Percentiles rank a stretch among this genome's conserved stretches.
Conservation (phyloP, 2,888 invertebrate species). For the Drosophila nigricruria region DNA sequence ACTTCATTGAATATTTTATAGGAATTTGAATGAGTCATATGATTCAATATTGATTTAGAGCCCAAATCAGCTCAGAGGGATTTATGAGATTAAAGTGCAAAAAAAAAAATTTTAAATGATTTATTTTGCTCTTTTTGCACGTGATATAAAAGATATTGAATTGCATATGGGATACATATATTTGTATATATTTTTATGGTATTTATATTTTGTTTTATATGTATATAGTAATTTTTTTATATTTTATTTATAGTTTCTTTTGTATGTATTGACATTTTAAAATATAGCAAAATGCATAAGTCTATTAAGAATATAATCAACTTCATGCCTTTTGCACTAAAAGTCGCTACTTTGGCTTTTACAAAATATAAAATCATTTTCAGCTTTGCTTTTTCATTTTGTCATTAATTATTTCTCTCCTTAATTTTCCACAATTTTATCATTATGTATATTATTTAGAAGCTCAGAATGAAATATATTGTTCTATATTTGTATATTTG, state of each 20-base stretch:
- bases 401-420: too few relatives aligned
- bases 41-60: neutral
- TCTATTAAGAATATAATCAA: too few relatives aligned
- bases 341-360: too few relatives aligned
- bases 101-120: neutral
- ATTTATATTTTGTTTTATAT: neutral
- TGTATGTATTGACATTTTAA: neutral
- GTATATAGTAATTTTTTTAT: neutral
- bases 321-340: too few relatives aligned
- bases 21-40: conserved; percentile 15
- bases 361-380: too few relatives aligned
- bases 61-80: conserved; percentile 6
- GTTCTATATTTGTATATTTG: too few relatives aligned
- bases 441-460: too few relatives aligned
- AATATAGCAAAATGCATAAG: too few relatives aligned
- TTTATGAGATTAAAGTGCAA: conserved; percentile 3
- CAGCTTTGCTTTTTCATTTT: too few relatives aligned
- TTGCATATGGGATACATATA: neutral
- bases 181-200: neutral
- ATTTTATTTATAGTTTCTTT: neutral
- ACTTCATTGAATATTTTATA: conserved; percentile 12
- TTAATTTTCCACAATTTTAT: too few relatives aligned
- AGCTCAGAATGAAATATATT: too few relatives aligned
- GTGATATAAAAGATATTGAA: neutral
- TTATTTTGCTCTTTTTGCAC: neutral